Evolutionary conservation across 2,888 invertebrate species (phyloP).

Genomic region (Crocallis elinguaria): DNA sequence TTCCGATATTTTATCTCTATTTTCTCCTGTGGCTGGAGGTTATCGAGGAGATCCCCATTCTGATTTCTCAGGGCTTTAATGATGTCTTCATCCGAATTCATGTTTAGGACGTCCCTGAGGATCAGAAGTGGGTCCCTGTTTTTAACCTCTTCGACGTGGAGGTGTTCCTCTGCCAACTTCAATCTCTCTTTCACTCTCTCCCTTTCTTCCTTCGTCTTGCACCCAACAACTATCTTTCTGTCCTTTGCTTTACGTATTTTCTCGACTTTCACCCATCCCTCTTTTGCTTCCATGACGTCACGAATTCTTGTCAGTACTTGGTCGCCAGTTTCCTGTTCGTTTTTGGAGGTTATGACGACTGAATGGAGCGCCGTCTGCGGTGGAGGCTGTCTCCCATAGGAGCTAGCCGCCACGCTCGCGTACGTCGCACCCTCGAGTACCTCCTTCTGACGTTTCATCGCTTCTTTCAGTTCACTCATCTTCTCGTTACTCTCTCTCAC

Average conservation of each 20-base stretch:
- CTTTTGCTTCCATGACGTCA: conserved; percentile 22
- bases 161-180: not conserved
- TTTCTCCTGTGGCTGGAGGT: not conserved
- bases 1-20: not conserved
- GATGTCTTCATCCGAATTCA: not conserved
- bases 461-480: not conserved
- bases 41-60: not conserved
- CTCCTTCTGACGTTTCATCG: not conserved
- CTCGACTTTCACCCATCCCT: conserved; percentile 28
- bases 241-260: conserved; percentile 26
- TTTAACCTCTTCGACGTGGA: conserved; percentile 20
- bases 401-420: conserved; percentile 3
- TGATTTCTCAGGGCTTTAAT: not conserved
- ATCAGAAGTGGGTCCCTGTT: conserved; percentile 20
- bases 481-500: too few relatives aligned
- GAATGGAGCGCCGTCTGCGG: conserved; percentile 23
- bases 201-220: conserved; percentile 11
- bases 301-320: conserved; percentile 16
- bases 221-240: conserved; percentile 21
- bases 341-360: conserved; percentile 7
- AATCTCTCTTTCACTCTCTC: conserved; percentile 17
- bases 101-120: conserved; percentile 24
- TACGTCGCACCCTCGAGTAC: not conserved
- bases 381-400: not conserved
- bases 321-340: conserved; percentile 23